A percentile compares a stretch with the other conserved stretches of the same genome.
Conservation (phyloP, 1,140 invertebrate genomes). For the Spodoptera frugiperda region DNA sequence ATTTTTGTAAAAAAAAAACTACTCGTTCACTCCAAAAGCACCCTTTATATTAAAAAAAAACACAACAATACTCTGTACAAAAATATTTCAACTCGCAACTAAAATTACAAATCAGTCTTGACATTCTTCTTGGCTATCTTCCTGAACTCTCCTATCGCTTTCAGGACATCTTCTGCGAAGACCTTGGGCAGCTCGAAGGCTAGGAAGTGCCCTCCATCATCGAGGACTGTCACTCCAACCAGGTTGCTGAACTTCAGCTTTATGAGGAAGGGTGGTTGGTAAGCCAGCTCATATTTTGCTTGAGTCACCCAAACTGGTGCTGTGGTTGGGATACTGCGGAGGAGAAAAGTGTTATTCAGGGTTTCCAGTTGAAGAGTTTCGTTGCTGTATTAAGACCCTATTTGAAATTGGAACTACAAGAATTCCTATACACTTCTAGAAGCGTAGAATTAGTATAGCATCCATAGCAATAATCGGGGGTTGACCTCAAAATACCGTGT, state of each 20-base stretch:
- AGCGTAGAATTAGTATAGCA: no score
- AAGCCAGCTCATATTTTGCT: constrained; percentile 87
- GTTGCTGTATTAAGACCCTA: no score
- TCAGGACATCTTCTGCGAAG: constrained; percentile 87
- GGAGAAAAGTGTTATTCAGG: constrained; percentile 55
- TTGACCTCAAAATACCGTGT: no score
- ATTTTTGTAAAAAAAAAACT: no score
- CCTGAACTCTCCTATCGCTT: constrained; percentile 62
- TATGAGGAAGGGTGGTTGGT: constrained; percentile 83
- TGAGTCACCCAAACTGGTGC: constrained; percentile 87
- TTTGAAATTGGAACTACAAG: no score
- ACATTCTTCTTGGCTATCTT: constrained; percentile 54
- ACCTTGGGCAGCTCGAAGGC: constrained; percentile 90
- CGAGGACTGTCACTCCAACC: constrained; percentile 83
- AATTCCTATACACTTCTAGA: no score
- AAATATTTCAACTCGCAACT: neutral
- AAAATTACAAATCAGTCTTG: constrained; percentile 65
- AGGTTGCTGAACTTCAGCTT: constrained; percentile 85
- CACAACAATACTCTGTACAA: constrained; percentile 7
- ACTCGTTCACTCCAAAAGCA: neutral
- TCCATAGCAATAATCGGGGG: no score
- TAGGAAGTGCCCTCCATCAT: constrained; percentile 91
- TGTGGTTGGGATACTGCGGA: constrained; percentile 80
- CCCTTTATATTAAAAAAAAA: neutral
- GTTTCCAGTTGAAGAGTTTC: no score